Percentiles rank a stretch among this genome's conserved stretches.
phyloP scores from a whole-genome alignment of 2,888 invertebrate genomes.

The Zaprionus obscuricornis region DNA sequence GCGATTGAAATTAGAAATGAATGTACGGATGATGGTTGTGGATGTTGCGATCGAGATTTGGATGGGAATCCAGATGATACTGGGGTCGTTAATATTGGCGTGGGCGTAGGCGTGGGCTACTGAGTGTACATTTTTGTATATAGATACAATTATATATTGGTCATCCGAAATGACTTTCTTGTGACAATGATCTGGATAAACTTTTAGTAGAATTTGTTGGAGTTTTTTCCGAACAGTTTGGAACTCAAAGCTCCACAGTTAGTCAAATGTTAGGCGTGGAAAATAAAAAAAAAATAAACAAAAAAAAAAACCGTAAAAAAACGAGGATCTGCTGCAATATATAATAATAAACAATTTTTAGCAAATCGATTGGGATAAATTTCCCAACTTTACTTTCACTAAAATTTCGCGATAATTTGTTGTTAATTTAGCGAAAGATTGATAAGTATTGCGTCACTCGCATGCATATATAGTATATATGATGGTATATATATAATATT shows the following conservation, averaged over 20 bases:
- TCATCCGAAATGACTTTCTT: constrained; percentile 4
- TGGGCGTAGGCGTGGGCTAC: constrained; percentile 28
- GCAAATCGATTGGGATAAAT: constrained; percentile 33
- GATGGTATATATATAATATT: too few species aligned
- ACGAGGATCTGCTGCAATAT: constrained; percentile 17
- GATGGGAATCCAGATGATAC: not conserved
- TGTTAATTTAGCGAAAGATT: not conserved
- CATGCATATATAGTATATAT: too few species aligned
- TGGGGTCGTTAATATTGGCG: constrained; percentile 9
- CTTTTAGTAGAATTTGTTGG: constrained; percentile 67
- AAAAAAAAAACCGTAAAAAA: too few species aligned
- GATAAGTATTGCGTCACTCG: constrained; percentile 12
- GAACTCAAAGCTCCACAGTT: constrained; percentile 15
- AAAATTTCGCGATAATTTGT: not conserved
- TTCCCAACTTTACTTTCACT: constrained; percentile 7
- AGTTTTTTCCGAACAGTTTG: constrained; percentile 29
- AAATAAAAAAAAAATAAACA: constrained; percentile 5
- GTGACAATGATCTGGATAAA: constrained; percentile 15
- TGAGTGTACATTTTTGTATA: constrained; percentile 57
- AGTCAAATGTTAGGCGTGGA: constrained; percentile 17
- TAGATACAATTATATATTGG: constrained; percentile 29
- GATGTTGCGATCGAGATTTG: constrained; percentile 4
- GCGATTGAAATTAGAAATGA: constrained; percentile 5
- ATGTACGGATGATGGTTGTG: too few species aligned
- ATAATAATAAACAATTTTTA: constrained; percentile 39